A percentile compares a stretch with the other conserved stretches of the same genome.
Conservation (phyloP, 53 echinoderm and acorn worm genomes). For the Glandiceps talaboti region DNA sequence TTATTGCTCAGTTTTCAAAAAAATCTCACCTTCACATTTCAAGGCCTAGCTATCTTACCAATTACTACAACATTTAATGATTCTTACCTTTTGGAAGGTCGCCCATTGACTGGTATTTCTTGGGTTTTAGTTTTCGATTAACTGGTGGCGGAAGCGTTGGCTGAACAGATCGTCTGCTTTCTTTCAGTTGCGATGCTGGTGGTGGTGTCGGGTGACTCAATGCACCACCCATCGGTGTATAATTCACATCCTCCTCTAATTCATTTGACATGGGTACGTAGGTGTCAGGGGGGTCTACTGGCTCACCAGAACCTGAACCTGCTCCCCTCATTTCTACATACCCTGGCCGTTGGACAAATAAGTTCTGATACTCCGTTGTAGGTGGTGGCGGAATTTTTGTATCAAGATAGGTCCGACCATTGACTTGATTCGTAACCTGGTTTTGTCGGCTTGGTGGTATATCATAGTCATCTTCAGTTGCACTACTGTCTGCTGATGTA, state of each 20-base stretch:
- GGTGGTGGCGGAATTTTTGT: background rate
- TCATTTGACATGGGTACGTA: background rate
- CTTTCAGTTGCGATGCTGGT: background rate
- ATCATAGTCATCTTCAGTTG: constrained; percentile 18
- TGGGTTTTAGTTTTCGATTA: constrained; percentile 67
- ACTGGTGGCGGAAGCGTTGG: constrained; percentile 41
- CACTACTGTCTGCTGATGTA: background rate
- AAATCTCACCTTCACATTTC: too few species aligned
- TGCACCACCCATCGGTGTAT: background rate
- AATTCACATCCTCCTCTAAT: background rate
- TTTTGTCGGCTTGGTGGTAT: constrained; percentile 21
- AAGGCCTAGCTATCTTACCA: too few species aligned
- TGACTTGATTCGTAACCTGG: constrained; percentile 10
- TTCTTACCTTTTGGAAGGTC: constrained; percentile 6
- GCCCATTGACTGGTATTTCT: constrained; percentile 28
- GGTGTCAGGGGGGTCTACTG: constrained; percentile 13
- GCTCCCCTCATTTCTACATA: background rate
- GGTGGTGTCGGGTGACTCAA: background rate
- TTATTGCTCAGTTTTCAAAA: too few species aligned
- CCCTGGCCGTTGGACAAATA: constrained; percentile 1
- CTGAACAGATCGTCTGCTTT: background rate
- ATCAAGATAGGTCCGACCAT: constrained; percentile 4
- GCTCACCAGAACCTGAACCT: background rate
- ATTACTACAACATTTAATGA: constrained; percentile 5
- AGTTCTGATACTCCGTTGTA: background rate